Evolutionary conservation across 1,140 invertebrate genomes (phyloP).

Genomic region (Drosophila mojavensis): DNA sequence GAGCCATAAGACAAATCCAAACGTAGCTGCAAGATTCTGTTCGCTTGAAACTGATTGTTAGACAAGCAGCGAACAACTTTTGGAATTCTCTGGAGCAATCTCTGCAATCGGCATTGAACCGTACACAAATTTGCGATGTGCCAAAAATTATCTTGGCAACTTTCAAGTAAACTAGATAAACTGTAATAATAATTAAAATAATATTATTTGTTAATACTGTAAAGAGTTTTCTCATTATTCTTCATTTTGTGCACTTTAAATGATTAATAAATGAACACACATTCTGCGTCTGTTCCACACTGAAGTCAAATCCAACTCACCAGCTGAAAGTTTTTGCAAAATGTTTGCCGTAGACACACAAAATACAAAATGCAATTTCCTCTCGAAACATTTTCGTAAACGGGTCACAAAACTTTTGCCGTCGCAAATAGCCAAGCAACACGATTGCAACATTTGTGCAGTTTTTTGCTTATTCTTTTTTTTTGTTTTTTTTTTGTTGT

Average conservation of each 20-base stretch:
- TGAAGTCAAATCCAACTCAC: slow-evolving; percentile 2
- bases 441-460: slow-evolving; percentile 27
- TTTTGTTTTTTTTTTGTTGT: no score
- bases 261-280: no score
- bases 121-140: no score
- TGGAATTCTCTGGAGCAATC: neutral
- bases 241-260: no score
- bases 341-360: slow-evolving; percentile 3
- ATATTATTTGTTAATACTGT: no score
- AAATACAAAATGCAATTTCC: slow-evolving; percentile 45
- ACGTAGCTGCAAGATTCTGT: slow-evolving; percentile 48
- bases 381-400: slow-evolving; percentile 34
- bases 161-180: no score
- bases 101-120: no score
- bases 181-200: no score
- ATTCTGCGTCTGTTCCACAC: neutral
- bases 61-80: slow-evolving; percentile 14
- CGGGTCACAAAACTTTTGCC: slow-evolving; percentile 57
- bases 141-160: no score
- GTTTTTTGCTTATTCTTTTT: neutral
- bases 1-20: slow-evolving; percentile 19
- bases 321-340: neutral
- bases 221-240: no score
- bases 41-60: slow-evolving; percentile 44
- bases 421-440: slow-evolving; percentile 42